Evolutionary conservation across 2,113 vertebrate species (phyloP).

Genomic region (Zapus hudsonius): DNA sequence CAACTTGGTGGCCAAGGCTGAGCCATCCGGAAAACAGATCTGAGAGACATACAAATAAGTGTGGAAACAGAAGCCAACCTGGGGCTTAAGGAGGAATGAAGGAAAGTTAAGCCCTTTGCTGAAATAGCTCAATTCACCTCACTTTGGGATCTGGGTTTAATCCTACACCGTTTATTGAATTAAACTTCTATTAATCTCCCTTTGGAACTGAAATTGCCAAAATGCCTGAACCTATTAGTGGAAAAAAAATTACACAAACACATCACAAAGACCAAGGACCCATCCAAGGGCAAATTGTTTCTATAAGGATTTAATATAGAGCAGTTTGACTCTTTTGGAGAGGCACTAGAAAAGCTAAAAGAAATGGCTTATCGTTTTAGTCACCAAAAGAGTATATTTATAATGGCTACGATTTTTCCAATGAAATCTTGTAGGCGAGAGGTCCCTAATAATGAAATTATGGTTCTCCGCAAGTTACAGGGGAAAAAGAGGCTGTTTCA

Average conservation of each 20-base stretch:
- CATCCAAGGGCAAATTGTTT: slow-evolving; percentile 54
- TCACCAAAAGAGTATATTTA: slow-evolving; percentile 40
- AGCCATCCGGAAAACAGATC: not conserved
- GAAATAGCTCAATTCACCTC: not conserved
- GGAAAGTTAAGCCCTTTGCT: not conserved
- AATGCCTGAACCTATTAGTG: slow-evolving; percentile 35
- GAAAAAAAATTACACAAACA: slow-evolving; percentile 51
- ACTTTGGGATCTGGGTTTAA: slow-evolving; percentile 11
- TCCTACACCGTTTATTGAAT: slow-evolving; percentile 56
- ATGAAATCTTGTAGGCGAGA: slow-evolving; percentile 41
- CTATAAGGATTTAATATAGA: slow-evolving; percentile 62
- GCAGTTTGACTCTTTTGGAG: slow-evolving; percentile 57
- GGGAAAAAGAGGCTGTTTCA: not conserved
- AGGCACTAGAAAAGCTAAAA: not conserved
- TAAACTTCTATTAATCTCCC: slow-evolving; percentile 61
- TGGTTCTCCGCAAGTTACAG: not conserved
- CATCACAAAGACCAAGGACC: slow-evolving; percentile 27
- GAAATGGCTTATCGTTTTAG: slow-evolving; percentile 23
- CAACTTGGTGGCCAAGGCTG: not conserved
- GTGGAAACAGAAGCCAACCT: not conserved
- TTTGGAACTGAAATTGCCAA: slow-evolving; percentile 48
- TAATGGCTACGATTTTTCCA: slow-evolving; percentile 52
- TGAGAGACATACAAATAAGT: slow-evolving; percentile 2
- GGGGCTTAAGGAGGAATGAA: not conserved
- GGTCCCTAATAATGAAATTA: slow-evolving; percentile 28